Percentiles rank a stretch among this genome's conserved stretches.
phyloP scores from a whole-genome alignment of 2,113 vertebrate genomes.

The Emydura subglobosa region DNA sequence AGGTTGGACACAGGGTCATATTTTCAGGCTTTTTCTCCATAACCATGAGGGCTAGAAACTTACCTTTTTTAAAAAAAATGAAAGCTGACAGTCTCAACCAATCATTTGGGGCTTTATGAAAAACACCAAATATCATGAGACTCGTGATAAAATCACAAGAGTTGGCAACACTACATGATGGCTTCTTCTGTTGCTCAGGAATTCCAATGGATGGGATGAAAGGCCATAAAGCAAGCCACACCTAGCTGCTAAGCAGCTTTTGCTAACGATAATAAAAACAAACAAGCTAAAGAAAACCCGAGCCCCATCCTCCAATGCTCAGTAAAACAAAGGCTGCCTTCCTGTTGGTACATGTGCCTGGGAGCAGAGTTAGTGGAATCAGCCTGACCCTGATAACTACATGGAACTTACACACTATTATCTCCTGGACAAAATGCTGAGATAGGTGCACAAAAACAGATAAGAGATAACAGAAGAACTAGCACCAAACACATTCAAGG shows the following conservation, averaged over 20 bases:
- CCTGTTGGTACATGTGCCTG: not conserved
- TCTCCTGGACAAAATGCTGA: not conserved
- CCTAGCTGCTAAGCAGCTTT: not conserved
- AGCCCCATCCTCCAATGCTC: not conserved
- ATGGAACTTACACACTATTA: not conserved
- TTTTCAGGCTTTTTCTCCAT: not conserved
- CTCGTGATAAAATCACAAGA: not conserved
- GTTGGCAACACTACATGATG: not conserved
- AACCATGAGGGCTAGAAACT: not conserved
- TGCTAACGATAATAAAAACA: not conserved
- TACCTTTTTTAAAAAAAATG: not conserved
- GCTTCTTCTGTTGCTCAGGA: rapidly evolving
- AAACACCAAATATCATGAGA: not conserved
- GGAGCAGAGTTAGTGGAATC: not conserved
- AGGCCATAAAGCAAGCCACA: conserved; percentile 47
- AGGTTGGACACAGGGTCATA: rapidly evolving
- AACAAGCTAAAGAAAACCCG: conserved; percentile 11
- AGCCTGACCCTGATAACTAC: not conserved
- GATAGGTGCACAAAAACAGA: not conserved
- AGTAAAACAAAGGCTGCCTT: conserved; percentile 23
- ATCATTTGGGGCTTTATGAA: not conserved
- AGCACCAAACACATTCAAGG: not conserved
- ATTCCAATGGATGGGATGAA: conserved; percentile 45
- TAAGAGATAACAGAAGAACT: rapidly evolving
- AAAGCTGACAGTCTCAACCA: not conserved